Base-by-base conservation (phyloP, 2,888 invertebrate genomes). In the Germaria angustata region DNA sequence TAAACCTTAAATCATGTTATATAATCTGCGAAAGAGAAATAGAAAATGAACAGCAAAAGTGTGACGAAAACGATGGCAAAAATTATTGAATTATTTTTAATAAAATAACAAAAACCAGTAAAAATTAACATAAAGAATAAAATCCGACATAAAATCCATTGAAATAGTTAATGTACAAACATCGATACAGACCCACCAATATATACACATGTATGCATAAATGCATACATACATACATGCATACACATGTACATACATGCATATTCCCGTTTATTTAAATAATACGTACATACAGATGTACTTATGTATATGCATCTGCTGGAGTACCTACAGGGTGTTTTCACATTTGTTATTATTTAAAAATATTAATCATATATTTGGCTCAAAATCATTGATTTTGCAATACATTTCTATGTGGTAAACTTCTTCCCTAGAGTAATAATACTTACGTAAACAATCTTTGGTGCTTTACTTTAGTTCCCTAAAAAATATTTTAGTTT, bases 61-160 rank as follows among this genome's bases (percentile, higher is more conserved):
- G 15, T 77, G 44, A 32, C 73, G 69, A 57, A 49, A 71, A 61
- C 49, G 68, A 68, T 34, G 63, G 34, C 65, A 78, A 65, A 73
- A 75, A 51, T 75, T 82, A 44, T 49, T 79, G 20, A 44, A 59
- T 22, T 49, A 17, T 9, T 28, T 28, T 34, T 17, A 51, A 7
- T 22, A 28, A 41, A 72, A 55, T 15, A 66, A 55, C 1, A 44
- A 41, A 57, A 55, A 22, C 24, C 11, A 51, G 39, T 34, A 55
- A 71, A 61, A 72, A 73, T 39, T 2, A 41, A 51, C 39, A 63
- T 46, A 28, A 72, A 13, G 61, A 57, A 72, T 28, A 69, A 66
- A 76, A 66, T 71, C 71, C 79, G 66, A 59, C 71, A 76, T 51
- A 46, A 78, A 75, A 72, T 55, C 66, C 66, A 79, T 79, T 79